phyloP scores from a whole-genome alignment of 2,113 vertebrate species.

The Numenius arquata region DNA sequence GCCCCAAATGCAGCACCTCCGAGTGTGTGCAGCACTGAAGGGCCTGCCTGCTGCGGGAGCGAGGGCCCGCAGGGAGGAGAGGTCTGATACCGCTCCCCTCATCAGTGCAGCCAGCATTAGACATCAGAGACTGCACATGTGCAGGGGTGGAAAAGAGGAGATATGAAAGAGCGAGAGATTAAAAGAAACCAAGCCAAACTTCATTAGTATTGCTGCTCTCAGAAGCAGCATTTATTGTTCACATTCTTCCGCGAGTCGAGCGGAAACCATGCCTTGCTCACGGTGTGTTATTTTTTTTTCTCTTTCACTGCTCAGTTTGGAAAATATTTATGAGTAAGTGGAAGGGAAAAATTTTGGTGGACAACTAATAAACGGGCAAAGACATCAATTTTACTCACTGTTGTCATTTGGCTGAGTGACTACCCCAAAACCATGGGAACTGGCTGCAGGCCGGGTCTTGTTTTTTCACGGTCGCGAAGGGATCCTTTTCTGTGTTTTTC shows the following conservation, averaged over 20 bases:
- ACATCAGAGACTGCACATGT: not conserved
- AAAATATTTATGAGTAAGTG: not conserved
- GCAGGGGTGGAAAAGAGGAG: not conserved
- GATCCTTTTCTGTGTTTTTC: not conserved
- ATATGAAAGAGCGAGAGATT: not conserved
- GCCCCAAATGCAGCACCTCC: fast-evolving
- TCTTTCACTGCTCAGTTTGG: not conserved
- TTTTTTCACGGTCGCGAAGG: fast-evolving
- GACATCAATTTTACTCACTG: not conserved
- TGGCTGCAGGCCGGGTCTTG: not conserved
- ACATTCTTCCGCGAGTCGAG: fast-evolving
- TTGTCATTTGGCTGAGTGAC: not conserved
- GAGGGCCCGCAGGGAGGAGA: not conserved
- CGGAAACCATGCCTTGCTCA: not conserved
- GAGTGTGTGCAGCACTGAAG: fast-evolving
- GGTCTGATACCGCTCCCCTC: not conserved
- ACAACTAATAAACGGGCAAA: not conserved
- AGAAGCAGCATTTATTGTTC: not conserved
- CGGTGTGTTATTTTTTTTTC: not conserved
- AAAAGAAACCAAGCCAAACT: not conserved
- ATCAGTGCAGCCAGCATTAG: fast-evolving
- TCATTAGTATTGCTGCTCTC: not conserved
- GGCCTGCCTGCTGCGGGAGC: not conserved
- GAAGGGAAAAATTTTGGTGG: not conserved
- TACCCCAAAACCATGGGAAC: not conserved